phyloP scores from a whole-genome alignment of 2,797 vertebrate genomes.

The Cryptoblepharus egeriae region DNA sequence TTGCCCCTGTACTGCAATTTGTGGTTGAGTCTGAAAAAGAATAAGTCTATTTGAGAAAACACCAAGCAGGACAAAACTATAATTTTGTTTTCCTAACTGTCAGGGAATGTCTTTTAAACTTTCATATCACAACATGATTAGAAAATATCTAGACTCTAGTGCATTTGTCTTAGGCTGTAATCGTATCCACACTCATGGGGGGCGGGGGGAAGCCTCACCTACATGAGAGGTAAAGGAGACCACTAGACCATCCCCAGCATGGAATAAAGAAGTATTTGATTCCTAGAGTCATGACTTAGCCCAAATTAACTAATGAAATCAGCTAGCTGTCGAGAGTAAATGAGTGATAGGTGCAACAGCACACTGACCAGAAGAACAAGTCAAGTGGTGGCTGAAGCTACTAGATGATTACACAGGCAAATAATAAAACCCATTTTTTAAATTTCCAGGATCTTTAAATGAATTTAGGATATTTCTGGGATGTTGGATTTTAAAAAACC shows the following conservation, averaged over 20 bases:
- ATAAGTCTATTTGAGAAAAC: background rate
- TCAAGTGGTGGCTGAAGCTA: slow-evolving; percentile 90
- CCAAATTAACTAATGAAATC: background rate
- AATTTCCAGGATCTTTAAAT: too few relatives aligned
- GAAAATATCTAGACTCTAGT: background rate
- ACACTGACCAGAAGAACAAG: background rate
- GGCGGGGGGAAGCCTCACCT: too few relatives aligned
- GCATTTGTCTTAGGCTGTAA: background rate
- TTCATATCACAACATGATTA: background rate
- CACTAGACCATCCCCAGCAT: too few relatives aligned
- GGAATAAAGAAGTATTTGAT: background rate
- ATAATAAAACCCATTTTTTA: too few relatives aligned
- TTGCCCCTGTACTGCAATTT: slow-evolving; percentile 95
- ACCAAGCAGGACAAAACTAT: background rate
- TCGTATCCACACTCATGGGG: too few relatives aligned
- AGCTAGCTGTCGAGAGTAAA: background rate
- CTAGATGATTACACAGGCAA: slow-evolving; percentile 87
- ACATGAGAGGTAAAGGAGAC: background rate
- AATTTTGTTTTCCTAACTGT: background rate
- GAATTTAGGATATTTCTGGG: too few relatives aligned
- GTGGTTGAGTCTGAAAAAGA: slow-evolving; percentile 89
- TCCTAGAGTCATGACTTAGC: background rate
- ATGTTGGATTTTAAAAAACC: too few relatives aligned
- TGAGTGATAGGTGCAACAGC: background rate
- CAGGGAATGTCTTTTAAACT: background rate